Evolutionary conservation across 92 coral and sea anemone species (phyloP).

Genomic region (Porites evermanni): DNA sequence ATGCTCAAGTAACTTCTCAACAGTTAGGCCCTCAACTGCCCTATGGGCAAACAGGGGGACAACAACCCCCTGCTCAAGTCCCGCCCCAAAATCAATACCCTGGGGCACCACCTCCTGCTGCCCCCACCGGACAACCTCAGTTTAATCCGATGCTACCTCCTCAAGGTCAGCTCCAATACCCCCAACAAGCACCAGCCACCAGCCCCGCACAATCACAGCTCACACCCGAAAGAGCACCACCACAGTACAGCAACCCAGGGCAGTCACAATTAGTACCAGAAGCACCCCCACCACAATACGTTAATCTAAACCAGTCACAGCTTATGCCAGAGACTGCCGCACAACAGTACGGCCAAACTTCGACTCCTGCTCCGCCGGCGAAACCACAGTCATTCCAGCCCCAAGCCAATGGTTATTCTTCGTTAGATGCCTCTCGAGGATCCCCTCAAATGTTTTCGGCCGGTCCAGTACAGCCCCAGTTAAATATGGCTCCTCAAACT

Average conservation of each 20-base stretch:
- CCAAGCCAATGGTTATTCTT: slow-evolving; percentile 27
- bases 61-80: slow-evolving; percentile 60
- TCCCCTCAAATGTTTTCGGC: slow-evolving; percentile 32
- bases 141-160: slow-evolving; percentile 55
- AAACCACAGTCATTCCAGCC: slow-evolving; percentile 31
- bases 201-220: slow-evolving; percentile 33
- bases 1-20: slow-evolving; percentile 63
- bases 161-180: slow-evolving; percentile 58
- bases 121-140: slow-evolving; percentile 35
- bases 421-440: slow-evolving; percentile 18
- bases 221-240: slow-evolving; percentile 14
- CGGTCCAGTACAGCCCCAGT: slow-evolving; percentile 23
- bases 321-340: slow-evolving; percentile 7
- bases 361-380: background rate
- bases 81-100: slow-evolving; percentile 43
- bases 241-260: slow-evolving; percentile 30
- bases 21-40: slow-evolving; percentile 41
- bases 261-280: slow-evolving; percentile 35
- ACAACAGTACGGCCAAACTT: slow-evolving; percentile 52
- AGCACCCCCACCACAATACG: slow-evolving; percentile 27
- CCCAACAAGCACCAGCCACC: slow-evolving; percentile 51
- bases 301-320: slow-evolving; percentile 19
- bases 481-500: slow-evolving; percentile 9
- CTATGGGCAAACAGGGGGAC: slow-evolving; percentile 67
- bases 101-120: slow-evolving; percentile 28